Base-by-base conservation (phyloP, 2,113 vertebrate species). In the Hemicordylus capensis region DNA sequence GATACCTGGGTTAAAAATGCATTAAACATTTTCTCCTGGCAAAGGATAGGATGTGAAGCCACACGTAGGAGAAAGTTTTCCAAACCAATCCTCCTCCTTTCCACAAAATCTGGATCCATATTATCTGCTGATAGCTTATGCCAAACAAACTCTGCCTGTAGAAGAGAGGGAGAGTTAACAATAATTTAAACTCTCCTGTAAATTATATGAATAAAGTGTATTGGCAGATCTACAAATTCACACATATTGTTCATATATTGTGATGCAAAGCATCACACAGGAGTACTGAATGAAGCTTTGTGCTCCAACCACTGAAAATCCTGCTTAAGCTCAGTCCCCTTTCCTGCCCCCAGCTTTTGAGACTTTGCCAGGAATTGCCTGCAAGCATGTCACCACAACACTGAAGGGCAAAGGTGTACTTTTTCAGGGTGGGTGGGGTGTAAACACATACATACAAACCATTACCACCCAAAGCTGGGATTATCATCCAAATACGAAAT, bases 31-130 rank as follows among this genome's bases (percentile, higher is more conserved):
- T 97, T 98, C 94, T 99, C 98, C 61, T 95, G 97, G 88, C 97
- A 98, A 84, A 99, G 97, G 70, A 97, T 92, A 2, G 97, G 96
- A 93, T 99, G 98, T 2, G 98, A 98, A 67, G 98, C 98, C 82
- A 99, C 97, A 39, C 98, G 98, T 28, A 99, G 94, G 81, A 99
- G 96, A 85, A 99, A 99, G 94, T 98, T 99, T 95, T 99, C 98
- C 90, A 99, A 95, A n/a, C 98, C 98, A 1, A 98, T 97, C 85
- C 98, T 96, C 81, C 98, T 96, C 76, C 98, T 96, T 93, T 99
- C 98, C 93, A 99, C 98, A 90, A 99, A 99, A 92, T 99, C 98
- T 1, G 98, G 98, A 92, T 99, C 98, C 98, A 99, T 98, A 85
- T 99, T 99, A 95, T 99, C 98, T 67, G 98, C 98, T 0, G 98